These are phyloP conservation scores for Solenopsis fugax DNA, from an alignment of 1,140 invertebrate genomes.

Conservation along the genomic window DNA sequence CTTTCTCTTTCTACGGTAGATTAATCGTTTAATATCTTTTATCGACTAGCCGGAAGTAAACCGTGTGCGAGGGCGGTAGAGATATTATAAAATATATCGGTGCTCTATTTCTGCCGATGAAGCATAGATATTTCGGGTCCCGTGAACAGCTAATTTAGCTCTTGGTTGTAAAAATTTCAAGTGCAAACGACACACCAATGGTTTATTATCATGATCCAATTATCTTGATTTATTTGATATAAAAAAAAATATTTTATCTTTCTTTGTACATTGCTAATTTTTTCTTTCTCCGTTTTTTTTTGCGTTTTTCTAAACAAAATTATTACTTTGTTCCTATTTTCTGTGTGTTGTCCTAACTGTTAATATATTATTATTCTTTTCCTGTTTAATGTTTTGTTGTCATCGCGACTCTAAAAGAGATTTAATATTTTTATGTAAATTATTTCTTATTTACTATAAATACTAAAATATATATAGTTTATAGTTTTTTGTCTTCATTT, in stretches of 20 bases:
- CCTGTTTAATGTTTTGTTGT: background rate
- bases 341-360: background rate
- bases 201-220: constrained; percentile 8
- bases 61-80: constrained; percentile 9
- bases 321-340: background rate
- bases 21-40: constrained; percentile 33
- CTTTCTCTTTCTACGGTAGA: background rate
- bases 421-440: no score
- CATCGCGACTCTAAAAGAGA: no score
- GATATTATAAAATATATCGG: constrained; percentile 59
- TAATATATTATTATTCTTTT: background rate
- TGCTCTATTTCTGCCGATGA: constrained; percentile 60
- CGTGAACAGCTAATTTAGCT: constrained; percentile 37
- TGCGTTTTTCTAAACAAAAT: background rate
- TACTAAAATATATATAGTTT: no score
- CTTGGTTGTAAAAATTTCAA: constrained; percentile 39
- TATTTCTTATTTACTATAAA: no score
- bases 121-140: constrained; percentile 48
- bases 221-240: background rate
- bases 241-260: constrained; percentile 7
- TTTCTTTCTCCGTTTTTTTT: background rate
- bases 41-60: constrained; percentile 50
- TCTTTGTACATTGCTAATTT: background rate
- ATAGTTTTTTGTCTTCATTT: no score
- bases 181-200: background rate